phyloP scores from a whole-genome alignment of 1,140 invertebrate genomes.

The Lordiphosa mommai region DNA sequence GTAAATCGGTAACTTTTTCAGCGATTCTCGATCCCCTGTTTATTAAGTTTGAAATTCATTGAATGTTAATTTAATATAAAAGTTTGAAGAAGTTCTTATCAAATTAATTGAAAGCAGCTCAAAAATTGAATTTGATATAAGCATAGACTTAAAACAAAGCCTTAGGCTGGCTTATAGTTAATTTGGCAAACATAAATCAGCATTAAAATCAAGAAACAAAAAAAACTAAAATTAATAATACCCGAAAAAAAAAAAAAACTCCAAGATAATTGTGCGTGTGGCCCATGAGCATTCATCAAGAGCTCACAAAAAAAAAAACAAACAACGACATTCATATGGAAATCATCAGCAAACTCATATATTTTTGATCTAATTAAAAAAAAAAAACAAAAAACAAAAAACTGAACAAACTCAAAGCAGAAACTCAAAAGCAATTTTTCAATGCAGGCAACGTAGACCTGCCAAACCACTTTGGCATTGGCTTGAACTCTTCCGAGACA shows the following conservation, averaged over 20 bases:
- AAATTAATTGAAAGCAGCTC: too few species aligned
- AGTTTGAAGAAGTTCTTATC: too few species aligned
- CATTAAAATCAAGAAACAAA: slow-evolving; percentile 7
- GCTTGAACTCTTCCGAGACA: slow-evolving; percentile 29
- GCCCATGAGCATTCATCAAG: slow-evolving; percentile 63
- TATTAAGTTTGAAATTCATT: too few species aligned
- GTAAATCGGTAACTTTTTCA: too few species aligned
- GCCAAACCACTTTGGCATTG: slow-evolving; percentile 65
- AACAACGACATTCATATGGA: slow-evolving; percentile 38
- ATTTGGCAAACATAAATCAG: slow-evolving; percentile 32
- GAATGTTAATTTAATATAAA: too few species aligned
- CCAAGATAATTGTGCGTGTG: slow-evolving; percentile 42
- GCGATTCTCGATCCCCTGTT: too few species aligned
- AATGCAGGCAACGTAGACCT: slow-evolving; percentile 34
- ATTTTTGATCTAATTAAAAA: slow-evolving; percentile 62
- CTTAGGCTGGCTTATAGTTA: slow-evolving; percentile 44
- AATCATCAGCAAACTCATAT: slow-evolving; percentile 28
- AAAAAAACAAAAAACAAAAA: too few species aligned
- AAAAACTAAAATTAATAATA: slow-evolving; percentile 24
- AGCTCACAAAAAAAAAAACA: slow-evolving; percentile 9
- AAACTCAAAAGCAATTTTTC: slow-evolving; percentile 18
- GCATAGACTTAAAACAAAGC: slow-evolving; percentile 39
- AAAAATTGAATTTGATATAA: slow-evolving; percentile 54
- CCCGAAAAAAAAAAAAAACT: slow-evolving; percentile 13
- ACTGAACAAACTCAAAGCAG: slow-evolving; percentile 34